Evolutionary conservation across 2,888 invertebrate species (phyloP).

Genomic region (Encarsia formosa): DNA sequence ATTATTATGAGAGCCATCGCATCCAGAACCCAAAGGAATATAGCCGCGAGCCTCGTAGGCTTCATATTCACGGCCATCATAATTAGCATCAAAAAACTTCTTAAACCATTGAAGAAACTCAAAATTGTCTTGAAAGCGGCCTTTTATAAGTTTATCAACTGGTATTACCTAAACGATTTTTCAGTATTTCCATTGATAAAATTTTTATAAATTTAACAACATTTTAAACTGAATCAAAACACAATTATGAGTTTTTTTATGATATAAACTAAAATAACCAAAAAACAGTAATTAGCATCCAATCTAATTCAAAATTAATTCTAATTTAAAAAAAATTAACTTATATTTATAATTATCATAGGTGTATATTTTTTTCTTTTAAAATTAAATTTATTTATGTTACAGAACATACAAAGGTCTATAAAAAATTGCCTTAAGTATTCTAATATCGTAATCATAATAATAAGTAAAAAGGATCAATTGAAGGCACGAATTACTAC

Average conservation of each 20-base stretch:
- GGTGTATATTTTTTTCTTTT: no score
- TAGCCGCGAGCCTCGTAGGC: conserved; percentile 84
- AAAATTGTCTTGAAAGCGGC: conserved; percentile 99
- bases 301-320: no score
- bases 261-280: background rate
- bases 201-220: conserved; percentile 2
- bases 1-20: conserved; percentile 51
- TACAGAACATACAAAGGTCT: no score
- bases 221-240: background rate
- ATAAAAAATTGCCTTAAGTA: no score
- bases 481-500: no score
- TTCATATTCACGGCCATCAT: conserved; percentile 95
- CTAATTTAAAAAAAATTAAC: no score
- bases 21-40: conserved; percentile 71
- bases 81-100: conserved; percentile 99
- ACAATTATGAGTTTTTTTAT: background rate
- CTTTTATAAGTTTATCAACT: conserved; percentile 98
- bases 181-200: background rate
- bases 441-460: no score
- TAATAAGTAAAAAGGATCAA: no score
- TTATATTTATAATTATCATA: no score
- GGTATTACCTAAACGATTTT: conserved; percentile 84
- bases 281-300: no score
- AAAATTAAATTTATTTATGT: no score
- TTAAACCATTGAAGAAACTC: conserved; percentile 99